These are phyloP conservation scores for Hydractinia echinata DNA, from an alignment of 30 jellyfish, hydroid and myxozoan genomes.

Conservation along the genomic window DNA sequence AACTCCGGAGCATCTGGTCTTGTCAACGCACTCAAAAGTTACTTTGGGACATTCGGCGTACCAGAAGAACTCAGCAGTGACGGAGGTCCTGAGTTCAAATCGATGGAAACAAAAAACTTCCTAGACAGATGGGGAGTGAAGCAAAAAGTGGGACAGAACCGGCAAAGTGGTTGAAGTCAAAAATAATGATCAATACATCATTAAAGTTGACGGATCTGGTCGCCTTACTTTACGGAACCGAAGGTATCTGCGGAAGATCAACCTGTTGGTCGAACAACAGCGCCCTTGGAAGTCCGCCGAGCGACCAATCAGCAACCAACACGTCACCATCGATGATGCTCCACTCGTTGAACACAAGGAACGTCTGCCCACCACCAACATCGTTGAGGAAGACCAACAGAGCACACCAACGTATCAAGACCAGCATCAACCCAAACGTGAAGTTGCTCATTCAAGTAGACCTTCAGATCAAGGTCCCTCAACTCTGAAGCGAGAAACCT, in stretches of 20 bases:
- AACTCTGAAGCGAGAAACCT: constrained; percentile 3
- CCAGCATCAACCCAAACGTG: not conserved
- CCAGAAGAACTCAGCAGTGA: too few species aligned
- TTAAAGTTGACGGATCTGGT: constrained; percentile 19
- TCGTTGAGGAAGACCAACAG: not conserved
- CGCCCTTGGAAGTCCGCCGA: too few species aligned
- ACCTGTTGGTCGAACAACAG: too few species aligned
- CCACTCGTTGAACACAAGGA: constrained; percentile 2
- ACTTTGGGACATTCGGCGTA: too few species aligned
- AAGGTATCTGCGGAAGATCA: too few species aligned
- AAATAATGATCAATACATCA: not conserved
- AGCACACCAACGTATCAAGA: too few species aligned
- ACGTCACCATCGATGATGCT: too few species aligned
- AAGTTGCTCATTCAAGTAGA: not conserved
- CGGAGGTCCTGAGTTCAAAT: too few species aligned
- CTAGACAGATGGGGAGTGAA: too few species aligned
- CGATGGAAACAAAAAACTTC: too few species aligned
- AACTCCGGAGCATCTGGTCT: too few species aligned
- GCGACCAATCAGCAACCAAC: too few species aligned
- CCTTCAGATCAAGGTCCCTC: not conserved
- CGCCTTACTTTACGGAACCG: not conserved
- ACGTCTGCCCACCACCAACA: not conserved
- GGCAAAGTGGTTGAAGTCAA: not conserved
- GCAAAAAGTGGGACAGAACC: constrained; percentile 15
- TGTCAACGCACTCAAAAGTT: not conserved